Evolutionary conservation across 2,797 vertebrate species (phyloP), one percentile per base, ranked within the genome.

Genomic region (Sebastes vulpes): DNA sequence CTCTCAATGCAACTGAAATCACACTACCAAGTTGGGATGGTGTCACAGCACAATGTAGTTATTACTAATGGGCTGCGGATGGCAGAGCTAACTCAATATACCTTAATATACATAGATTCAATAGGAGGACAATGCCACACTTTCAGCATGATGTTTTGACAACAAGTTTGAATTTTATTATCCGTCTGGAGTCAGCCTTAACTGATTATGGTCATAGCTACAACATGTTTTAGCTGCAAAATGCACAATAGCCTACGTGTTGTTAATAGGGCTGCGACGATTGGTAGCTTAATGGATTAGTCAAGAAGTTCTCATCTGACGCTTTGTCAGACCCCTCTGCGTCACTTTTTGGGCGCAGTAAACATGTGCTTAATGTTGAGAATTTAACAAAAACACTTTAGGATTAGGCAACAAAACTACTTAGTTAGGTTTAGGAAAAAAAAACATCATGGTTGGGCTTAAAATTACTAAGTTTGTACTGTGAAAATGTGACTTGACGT

Each of bases 101-200:
- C 4, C 11, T 18, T 12, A 25, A 58, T 67, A 59, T 57, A 8
- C 25, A 60, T 18, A 9, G 18, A 82, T 26, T 59, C 29, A 28
- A n/a, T 9, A 31, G 2, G 10, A 71, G 9, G 69, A 80, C 52
- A 72, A 52, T 18, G 48, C 5, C 3, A 9, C 28, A 26, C 14
- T 29, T 50, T 66, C 14, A 61, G 48, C 35, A 42, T 42, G 23
- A 50, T 69, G 70, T 72, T 72, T 68, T 70, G 20, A 70, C 66
- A 76, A 54, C 50, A 82, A 73, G 21, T 50, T 65, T 35, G 20
- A 67, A 65, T 76, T 69, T 46, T 58, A 56, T 80, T 76, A 31
- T 72, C 58, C 3, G 23, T 65, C 20, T 46, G 14, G 28, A 63
- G 53, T 77, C 74, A 84, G 4, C 64, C 23, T 46, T 14, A 64